Base-by-base conservation (phyloP, 2,113 vertebrate species). In the Siniperca knerii region DNA sequence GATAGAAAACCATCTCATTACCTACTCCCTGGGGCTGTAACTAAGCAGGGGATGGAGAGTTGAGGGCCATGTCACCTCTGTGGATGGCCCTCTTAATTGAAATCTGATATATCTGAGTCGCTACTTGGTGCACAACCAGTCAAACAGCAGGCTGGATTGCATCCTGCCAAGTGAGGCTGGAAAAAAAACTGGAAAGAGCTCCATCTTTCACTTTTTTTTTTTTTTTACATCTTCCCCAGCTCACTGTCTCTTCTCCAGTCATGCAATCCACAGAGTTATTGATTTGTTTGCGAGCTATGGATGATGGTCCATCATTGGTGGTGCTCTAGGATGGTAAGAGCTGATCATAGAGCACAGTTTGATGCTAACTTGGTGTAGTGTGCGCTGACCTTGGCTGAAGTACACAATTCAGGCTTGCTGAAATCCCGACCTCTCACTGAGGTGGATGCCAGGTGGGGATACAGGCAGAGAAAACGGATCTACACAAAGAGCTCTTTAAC, bases 1-100 rank as follows among this genome's bases (percentile, higher is more conserved):
- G 94, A 94, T 93, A 92, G 90, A 93, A 85, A 81, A 85, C 90
- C 91, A 89, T 92, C 92, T 95, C 95, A 95, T 95, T 95, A 95
- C 93, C 88, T 94, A 57, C 92, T 95, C 94, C 95, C 94, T 57
- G 86, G 90, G 93, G 95, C 94, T 88, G 94, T 87, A 87, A 73
- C 93, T 90, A 87, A 92, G 92, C 88, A 92, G 89, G 85, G 88
- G 88, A 90, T 85, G 84, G 84, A 91, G 79, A 86, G 88, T 89
- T 79, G 87, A 91, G 90, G 90, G 81, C 83, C 82, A 81, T 90
- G 92, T 92, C 93, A 90, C 91, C 84, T 90, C 85, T 82, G 87
- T 73, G 88, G 81, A 92, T 72, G 79, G 90, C 88, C 90, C 88
- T 89, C 25, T 92, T 95, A 93, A 95, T 94, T 94, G 94, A 93